These are phyloP conservation scores for Clivina fossor DNA, from an alignment of 2,888 invertebrate genomes.

Conservation along the genomic window DNA sequence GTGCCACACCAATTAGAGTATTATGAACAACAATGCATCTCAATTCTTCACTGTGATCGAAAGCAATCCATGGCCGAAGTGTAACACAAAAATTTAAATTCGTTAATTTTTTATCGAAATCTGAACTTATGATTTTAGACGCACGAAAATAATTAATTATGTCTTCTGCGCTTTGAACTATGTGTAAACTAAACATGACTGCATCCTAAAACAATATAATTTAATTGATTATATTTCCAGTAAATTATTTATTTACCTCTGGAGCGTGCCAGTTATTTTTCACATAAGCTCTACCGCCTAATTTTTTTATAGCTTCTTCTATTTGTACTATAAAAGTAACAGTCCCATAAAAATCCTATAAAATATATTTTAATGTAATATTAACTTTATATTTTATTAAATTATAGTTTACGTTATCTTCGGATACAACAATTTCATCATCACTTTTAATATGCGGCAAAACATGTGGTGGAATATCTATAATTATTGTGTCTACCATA, in stretches of 20 bases:
- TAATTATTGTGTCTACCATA: no score
- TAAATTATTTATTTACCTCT: no score
- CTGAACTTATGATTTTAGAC: conserved; percentile 47
- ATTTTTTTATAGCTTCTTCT: neutral
- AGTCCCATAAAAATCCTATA: conserved; percentile 18
- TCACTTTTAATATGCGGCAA: no score
- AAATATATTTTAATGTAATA: no score
- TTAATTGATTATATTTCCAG: neutral
- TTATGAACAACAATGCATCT: conserved; percentile 51
- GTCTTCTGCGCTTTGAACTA: conserved; percentile 47
- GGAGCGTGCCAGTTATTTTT: conserved; percentile 53
- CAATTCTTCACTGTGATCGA: conserved; percentile 52
- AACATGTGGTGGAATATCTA: no score
- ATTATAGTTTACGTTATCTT: no score
- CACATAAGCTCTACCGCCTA: conserved; percentile 44
- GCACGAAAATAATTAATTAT: conserved; percentile 47
- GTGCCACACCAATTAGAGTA: conserved; percentile 47
- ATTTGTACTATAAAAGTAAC: neutral
- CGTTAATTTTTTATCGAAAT: conserved; percentile 45
- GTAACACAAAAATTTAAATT: conserved; percentile 46
- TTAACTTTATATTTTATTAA: no score
- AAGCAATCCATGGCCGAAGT: conserved; percentile 49
- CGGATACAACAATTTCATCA: no score
- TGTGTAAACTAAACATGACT: conserved; percentile 48
- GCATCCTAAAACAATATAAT: conserved; percentile 47